Conservation (phyloP, 2,113 vertebrate genomes). For the Patagioenas fasciata region DNA sequence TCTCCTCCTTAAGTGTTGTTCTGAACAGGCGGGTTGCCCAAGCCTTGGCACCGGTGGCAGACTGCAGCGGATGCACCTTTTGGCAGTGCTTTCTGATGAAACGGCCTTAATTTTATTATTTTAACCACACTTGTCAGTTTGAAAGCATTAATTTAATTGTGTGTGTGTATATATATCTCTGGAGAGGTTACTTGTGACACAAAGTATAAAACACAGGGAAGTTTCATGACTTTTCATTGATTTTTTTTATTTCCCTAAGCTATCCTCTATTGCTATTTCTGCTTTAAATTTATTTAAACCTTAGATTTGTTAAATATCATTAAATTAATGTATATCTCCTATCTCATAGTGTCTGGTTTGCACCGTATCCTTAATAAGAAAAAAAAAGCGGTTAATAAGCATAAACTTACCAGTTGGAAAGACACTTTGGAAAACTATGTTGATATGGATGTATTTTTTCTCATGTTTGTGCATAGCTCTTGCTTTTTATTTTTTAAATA, state of each 20-base stretch:
- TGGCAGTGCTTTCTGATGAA: slow-evolving; percentile 9
- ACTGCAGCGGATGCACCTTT: background rate
- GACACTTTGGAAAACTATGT: background rate
- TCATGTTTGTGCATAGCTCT: background rate
- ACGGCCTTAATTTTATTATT: slow-evolving; percentile 40
- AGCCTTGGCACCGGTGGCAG: background rate
- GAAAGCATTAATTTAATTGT: slow-evolving; percentile 48
- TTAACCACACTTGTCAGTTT: slow-evolving; percentile 22
- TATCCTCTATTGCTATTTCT: slow-evolving; percentile 5
- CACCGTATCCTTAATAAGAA: background rate
- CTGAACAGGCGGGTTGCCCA: background rate
- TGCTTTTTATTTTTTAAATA: background rate
- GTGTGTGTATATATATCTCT: background rate
- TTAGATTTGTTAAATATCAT: slow-evolving; percentile 4
- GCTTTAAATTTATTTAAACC: slow-evolving; percentile 29
- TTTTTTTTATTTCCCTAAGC: background rate
- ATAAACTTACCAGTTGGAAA: background rate
- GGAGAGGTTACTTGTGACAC: slow-evolving; percentile 33
- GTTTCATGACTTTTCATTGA: slow-evolving; percentile 29
- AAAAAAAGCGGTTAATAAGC: background rate
- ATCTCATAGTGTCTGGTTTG: background rate
- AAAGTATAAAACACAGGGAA: slow-evolving; percentile 6
- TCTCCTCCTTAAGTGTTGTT: background rate
- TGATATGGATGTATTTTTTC: rapidly evolving
- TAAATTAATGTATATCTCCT: background rate